Conservation (phyloP, 2,888 invertebrate genomes). For the Elmis aenea region DNA sequence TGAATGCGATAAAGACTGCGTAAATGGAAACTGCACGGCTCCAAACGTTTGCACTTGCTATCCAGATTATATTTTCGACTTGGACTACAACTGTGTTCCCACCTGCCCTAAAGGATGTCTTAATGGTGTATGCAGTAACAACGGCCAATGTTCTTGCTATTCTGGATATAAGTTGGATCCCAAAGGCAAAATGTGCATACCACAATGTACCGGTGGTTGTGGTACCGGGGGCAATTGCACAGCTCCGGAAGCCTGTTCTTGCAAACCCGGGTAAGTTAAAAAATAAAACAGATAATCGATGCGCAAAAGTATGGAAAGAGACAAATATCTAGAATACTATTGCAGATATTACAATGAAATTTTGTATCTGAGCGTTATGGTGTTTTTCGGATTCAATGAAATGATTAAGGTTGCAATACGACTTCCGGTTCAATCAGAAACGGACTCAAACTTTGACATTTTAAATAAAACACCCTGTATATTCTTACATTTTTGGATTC, state of each 20-base stretch:
- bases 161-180: slow-evolving; percentile 54
- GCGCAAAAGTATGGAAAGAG: too few relatives aligned
- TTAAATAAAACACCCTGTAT: too few relatives aligned
- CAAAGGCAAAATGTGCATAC: slow-evolving; percentile 57
- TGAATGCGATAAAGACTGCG: slow-evolving; percentile 60
- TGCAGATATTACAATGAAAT: too few relatives aligned
- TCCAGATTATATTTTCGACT: slow-evolving; percentile 55
- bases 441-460: too few relatives aligned
- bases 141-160: slow-evolving; percentile 60
- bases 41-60: slow-evolving; percentile 62
- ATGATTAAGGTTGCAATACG: too few relatives aligned
- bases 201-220: slow-evolving; percentile 54
- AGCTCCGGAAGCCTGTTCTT: slow-evolving; percentile 56
- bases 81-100: slow-evolving; percentile 52
- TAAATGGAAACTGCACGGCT: slow-evolving; percentile 64
- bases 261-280: slow-evolving; percentile 49
- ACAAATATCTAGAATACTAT: too few relatives aligned
- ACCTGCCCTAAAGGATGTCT: slow-evolving; percentile 66
- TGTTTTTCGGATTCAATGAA: too few relatives aligned
- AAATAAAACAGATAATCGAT: too few relatives aligned
- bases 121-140: slow-evolving; percentile 59
- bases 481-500: too few relatives aligned
- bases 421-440: too few relatives aligned
- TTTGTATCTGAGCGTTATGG: too few relatives aligned
- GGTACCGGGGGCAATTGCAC: slow-evolving; percentile 53